Conservation (phyloP, 2,797 vertebrate genomes). For the Parotocinclus haroldoi region DNA sequence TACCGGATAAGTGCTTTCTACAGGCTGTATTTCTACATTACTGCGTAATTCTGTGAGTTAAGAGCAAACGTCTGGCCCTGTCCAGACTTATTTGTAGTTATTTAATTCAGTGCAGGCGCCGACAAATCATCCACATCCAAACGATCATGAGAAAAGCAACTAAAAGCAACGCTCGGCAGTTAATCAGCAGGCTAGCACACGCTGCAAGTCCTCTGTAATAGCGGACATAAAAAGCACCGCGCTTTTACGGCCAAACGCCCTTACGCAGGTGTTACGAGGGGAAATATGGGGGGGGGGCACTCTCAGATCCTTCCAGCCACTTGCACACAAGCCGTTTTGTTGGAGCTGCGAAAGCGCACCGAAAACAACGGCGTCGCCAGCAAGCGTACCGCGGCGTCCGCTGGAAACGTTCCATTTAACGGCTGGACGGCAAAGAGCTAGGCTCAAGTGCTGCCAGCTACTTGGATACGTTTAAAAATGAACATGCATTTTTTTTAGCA, state of each 20-base stretch:
- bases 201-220: not conserved
- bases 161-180: too few species aligned
- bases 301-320: not conserved
- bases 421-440: constrained; percentile 1
- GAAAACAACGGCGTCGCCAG: constrained; percentile 26
- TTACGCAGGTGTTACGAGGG: not conserved
- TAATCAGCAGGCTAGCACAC: not conserved
- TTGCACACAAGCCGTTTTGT: constrained; percentile 9
- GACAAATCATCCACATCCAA: too few species aligned
- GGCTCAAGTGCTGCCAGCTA: not conserved
- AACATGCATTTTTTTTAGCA: constrained; percentile 45
- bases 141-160: too few species aligned
- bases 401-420: not conserved
- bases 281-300: not conserved
- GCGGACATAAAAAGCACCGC: not conserved
- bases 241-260: not conserved
- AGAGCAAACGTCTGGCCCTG: too few species aligned
- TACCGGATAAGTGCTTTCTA: constrained; percentile 35
- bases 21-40: too few species aligned
- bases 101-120: too few species aligned
- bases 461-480: not conserved
- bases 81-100: too few species aligned
- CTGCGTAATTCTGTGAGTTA: too few species aligned
- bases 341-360: constrained; percentile 2
- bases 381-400: not conserved